phyloP scores from a whole-genome alignment of 2,113 vertebrate species.

The Mustela lutreola region DNA sequence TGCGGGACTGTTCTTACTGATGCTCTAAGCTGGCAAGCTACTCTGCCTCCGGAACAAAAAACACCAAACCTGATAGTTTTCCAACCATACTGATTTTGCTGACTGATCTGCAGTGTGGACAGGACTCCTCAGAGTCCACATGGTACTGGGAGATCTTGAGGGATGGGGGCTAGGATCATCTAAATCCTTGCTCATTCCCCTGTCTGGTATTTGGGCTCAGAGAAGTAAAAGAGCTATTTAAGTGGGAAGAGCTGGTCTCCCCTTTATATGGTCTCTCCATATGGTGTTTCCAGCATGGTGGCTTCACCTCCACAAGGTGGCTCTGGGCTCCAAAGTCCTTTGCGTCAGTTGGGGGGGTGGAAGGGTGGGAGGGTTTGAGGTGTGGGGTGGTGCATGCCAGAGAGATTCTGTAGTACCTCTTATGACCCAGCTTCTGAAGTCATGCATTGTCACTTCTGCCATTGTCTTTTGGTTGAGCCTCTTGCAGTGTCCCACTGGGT shows the following conservation, averaged over 20 bases:
- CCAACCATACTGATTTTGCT: background rate
- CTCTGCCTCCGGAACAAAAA: background rate
- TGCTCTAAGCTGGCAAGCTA: background rate
- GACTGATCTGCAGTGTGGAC: background rate
- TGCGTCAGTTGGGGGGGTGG: background rate
- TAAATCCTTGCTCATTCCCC: background rate
- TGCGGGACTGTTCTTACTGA: background rate
- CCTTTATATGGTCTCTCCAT: background rate
- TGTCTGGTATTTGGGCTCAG: background rate
- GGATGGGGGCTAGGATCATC: background rate
- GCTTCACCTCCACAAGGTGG: background rate
- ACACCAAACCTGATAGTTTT: background rate
- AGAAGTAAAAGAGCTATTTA: background rate
- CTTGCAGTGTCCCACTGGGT: background rate
- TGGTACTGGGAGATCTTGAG: background rate
- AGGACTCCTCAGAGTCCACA: background rate
- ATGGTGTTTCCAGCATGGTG: background rate
- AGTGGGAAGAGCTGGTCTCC: background rate
- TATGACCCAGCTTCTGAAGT: background rate
- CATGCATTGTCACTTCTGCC: background rate
- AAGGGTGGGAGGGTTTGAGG: no score
- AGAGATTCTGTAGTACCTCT: background rate
- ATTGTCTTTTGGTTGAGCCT: background rate
- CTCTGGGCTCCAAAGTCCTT: background rate
- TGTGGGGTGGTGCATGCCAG: background rate